A percentile compares a stretch with the other conserved stretches of the same genome.
Conservation (phyloP, 2,113 vertebrate genomes). For the Rhinolophus sinicus region DNA sequence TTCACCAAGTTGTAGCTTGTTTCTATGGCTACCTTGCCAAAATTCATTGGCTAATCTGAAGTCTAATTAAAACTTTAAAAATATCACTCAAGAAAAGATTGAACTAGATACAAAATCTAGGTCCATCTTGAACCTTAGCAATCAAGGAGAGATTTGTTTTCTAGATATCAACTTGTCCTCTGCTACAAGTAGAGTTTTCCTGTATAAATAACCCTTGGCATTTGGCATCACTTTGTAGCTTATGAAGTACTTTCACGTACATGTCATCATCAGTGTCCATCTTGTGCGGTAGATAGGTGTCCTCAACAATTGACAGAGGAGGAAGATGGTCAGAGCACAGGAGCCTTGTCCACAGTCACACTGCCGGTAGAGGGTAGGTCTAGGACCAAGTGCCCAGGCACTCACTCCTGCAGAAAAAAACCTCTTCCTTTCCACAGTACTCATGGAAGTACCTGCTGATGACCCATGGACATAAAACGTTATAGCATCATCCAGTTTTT, state of each 20-base stretch:
- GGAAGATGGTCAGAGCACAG: background rate
- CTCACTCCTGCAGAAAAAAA: background rate
- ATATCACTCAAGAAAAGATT: background rate
- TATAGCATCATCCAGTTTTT: background rate
- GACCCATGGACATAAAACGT: background rate
- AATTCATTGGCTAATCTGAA: background rate
- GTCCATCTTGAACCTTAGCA: background rate
- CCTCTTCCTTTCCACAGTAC: background rate
- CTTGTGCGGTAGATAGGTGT: too few species aligned
- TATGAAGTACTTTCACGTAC: background rate
- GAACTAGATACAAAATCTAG: background rate
- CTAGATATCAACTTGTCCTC: background rate
- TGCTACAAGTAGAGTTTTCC: background rate
- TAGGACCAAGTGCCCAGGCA: background rate
- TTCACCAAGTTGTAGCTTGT: background rate
- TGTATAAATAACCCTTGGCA: background rate
- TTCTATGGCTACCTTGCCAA: background rate
- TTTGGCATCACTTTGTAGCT: background rate
- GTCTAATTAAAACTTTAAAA: background rate
- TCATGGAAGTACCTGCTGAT: background rate
- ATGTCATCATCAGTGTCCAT: background rate
- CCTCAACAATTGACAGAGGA: background rate
- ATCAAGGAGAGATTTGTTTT: background rate
- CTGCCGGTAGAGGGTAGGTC: background rate
- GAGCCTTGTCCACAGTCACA: background rate